A percentile compares a stretch with the other conserved stretches of the same genome.
Conservation (phyloP, 2,888 invertebrate genomes). For the Microctonus hyperodae region DNA sequence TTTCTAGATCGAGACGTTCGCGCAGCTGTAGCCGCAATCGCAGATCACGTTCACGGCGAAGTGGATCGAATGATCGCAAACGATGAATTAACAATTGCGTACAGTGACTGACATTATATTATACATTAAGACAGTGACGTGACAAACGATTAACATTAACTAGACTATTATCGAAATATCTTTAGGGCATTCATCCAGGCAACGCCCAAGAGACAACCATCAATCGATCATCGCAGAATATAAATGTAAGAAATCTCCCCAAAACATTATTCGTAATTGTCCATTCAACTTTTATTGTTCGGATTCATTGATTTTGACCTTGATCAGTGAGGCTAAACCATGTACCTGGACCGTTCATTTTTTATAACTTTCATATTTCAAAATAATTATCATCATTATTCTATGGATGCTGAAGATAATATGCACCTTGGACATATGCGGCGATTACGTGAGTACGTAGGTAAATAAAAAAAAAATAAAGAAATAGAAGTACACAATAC, state of each 20-base stretch:
- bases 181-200: not conserved
- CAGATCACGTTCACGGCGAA: slow-evolving; percentile 60
- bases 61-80: slow-evolving; percentile 61
- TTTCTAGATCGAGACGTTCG: slow-evolving; percentile 58
- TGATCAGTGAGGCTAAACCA: not conserved
- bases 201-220: not conserved
- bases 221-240: not conserved
- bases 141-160: slow-evolving; percentile 2
- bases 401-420: slow-evolving; percentile 14
- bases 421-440: slow-evolving; percentile 21
- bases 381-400: slow-evolving; percentile 12
- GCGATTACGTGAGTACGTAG: slow-evolving; percentile 21
- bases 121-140: slow-evolving; percentile 5
- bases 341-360: slow-evolving; percentile 3
- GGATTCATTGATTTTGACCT: not conserved
- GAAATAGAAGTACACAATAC: not conserved
- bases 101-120: not conserved
- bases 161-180: not conserved
- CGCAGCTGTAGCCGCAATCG: slow-evolving; percentile 58
- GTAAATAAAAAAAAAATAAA: slow-evolving; percentile 4
- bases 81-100: slow-evolving; percentile 48
- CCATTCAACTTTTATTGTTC: not conserved
- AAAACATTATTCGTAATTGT: not conserved
- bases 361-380: slow-evolving; percentile 6
- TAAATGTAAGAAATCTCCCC: not conserved